phyloP scores from a whole-genome alignment of 2,888 invertebrate genomes.

The Lacanobia oleracea region DNA sequence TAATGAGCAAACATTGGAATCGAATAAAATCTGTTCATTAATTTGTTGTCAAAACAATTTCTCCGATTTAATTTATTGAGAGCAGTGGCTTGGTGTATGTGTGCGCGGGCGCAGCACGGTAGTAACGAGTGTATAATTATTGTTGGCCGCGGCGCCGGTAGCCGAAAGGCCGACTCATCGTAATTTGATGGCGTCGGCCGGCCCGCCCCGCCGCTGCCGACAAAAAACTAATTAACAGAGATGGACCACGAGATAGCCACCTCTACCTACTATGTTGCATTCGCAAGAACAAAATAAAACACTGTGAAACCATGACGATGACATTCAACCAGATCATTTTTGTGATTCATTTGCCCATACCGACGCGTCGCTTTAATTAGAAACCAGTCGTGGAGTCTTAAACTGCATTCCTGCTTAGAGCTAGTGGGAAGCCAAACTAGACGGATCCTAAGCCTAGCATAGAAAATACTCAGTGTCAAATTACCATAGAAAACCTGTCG shows the following conservation, averaged over 20 bases:
- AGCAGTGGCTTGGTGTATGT: slow-evolving; percentile 78
- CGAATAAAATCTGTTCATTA: slow-evolving; percentile 67
- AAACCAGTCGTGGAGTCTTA: slow-evolving; percentile 44
- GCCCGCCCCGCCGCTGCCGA: slow-evolving; percentile 84
- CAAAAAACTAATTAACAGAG: slow-evolving; percentile 90
- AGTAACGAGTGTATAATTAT: slow-evolving; percentile 91
- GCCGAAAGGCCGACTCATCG: slow-evolving; percentile 90
- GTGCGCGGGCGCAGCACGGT: slow-evolving; percentile 84
- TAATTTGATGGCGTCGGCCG: slow-evolving; percentile 90
- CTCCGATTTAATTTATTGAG: slow-evolving; percentile 77
- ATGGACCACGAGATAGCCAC: slow-evolving; percentile 79
- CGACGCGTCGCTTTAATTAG: slow-evolving; percentile 53
- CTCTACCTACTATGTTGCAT: slow-evolving; percentile 77
- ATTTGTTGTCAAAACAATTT: slow-evolving; percentile 81
- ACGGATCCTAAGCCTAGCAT: slow-evolving; percentile 53
- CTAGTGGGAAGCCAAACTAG: slow-evolving; percentile 59
- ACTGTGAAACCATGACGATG: slow-evolving; percentile 69
- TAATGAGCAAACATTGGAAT: slow-evolving; percentile 53
- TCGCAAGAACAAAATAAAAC: slow-evolving; percentile 82
- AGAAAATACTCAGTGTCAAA: slow-evolving; percentile 64
- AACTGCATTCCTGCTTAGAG: slow-evolving; percentile 53
- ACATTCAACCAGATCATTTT: slow-evolving; percentile 74
- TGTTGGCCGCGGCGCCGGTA: slow-evolving; percentile 85
- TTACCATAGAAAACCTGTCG: slow-evolving; percentile 64
- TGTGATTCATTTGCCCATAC: slow-evolving; percentile 62